These are phyloP conservation scores for Epizoanthus rinbou DNA, from an alignment of 92 coral and sea anemone genomes.

Conservation along the genomic window DNA sequence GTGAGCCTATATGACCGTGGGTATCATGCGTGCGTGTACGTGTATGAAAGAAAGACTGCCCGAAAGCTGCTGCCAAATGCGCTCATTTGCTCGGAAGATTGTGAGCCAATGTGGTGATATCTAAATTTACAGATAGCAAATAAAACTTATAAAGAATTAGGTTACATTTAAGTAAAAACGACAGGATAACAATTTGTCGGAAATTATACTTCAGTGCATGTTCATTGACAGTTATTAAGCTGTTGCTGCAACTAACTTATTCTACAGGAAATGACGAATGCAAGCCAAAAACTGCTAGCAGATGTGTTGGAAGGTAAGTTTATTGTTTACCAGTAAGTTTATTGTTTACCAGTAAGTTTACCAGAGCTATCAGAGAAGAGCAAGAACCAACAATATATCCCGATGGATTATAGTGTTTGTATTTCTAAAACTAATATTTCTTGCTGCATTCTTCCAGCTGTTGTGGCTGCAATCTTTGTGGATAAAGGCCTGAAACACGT, in stretches of 20 bases:
- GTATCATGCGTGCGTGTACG: no score
- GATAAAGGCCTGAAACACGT: constrained; percentile 93
- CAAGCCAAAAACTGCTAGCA: constrained; percentile 86
- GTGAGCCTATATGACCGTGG: no score
- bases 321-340: constrained; percentile 27
- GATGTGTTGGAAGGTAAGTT: constrained; percentile 91
- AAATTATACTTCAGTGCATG: no score
- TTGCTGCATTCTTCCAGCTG: constrained; percentile 57
- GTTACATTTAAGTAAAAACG: background rate
- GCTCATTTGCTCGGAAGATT: no score
- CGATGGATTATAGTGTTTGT: no score
- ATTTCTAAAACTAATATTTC: background rate
- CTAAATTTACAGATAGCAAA: no score
- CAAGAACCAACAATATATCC: background rate
- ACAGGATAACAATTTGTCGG: no score
- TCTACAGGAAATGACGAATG: constrained; percentile 64
- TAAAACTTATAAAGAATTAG: background rate
- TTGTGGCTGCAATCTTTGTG: constrained; percentile 91
- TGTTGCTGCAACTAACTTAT: background rate
- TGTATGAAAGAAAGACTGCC: no score
- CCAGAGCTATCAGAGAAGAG: background rate
- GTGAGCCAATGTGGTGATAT: no score
- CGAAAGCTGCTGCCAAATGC: no score
- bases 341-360: no score
- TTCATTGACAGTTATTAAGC: no score